phyloP scores from a whole-genome alignment of 1,140 invertebrate genomes.

The Capitella teleta region DNA sequence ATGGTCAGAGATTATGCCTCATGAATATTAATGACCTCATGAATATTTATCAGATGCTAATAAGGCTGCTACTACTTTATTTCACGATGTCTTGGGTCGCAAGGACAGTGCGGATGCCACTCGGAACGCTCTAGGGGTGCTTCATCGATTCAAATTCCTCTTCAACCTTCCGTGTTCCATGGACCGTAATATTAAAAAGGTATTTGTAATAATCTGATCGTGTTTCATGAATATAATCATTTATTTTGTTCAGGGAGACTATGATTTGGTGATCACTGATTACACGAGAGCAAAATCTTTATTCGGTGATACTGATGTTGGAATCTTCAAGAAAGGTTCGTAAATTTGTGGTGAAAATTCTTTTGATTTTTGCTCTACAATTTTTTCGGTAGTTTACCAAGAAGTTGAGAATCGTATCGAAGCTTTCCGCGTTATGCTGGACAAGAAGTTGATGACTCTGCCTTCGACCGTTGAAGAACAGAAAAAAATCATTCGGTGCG shows the following conservation, averaged over 20 bases:
- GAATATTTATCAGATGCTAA: slow-evolving; percentile 85
- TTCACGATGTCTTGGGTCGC: slow-evolving; percentile 81
- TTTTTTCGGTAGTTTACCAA: slow-evolving; percentile 64
- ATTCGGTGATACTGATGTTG: slow-evolving; percentile 87
- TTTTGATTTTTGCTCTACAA: too few relatives aligned
- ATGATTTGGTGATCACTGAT: slow-evolving; percentile 95
- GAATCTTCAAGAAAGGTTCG: slow-evolving; percentile 52
- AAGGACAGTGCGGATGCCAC: slow-evolving; percentile 93
- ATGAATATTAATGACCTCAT: too few relatives aligned
- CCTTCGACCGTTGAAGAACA: slow-evolving; percentile 83
- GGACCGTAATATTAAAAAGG: slow-evolving; percentile 78
- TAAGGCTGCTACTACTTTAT: slow-evolving; percentile 80
- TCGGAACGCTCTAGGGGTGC: slow-evolving; percentile 80
- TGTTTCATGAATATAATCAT: background rate
- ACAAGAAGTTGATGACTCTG: slow-evolving; percentile 72
- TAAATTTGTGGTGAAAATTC: too few relatives aligned
- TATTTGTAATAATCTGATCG: slow-evolving; percentile 15
- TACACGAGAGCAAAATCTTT: slow-evolving; percentile 90
- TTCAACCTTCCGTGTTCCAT: slow-evolving; percentile 91
- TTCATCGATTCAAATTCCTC: slow-evolving; percentile 79
- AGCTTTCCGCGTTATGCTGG: slow-evolving; percentile 65
- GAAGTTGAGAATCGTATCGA: slow-evolving; percentile 84
- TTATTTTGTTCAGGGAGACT: slow-evolving; percentile 58
- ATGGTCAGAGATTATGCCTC: too few relatives aligned
- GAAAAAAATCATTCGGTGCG: slow-evolving; percentile 73